A percentile compares a stretch with the other conserved stretches of the same genome.
Evolutionary conservation across 2,888 invertebrate species (phyloP).

Genomic region (Teinopalpus imperialis): DNA sequence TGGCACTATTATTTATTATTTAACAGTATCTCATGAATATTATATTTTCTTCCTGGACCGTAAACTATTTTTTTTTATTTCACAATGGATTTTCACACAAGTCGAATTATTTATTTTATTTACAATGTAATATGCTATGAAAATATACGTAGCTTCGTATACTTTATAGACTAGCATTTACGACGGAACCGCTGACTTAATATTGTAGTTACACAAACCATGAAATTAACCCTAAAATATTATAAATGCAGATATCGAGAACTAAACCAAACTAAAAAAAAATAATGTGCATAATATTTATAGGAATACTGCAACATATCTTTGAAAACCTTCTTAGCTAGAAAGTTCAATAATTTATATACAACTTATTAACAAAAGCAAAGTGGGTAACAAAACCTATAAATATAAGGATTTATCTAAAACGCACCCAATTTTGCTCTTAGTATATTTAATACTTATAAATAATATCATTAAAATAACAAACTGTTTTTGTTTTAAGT

Average conservation of each 20-base stretch:
- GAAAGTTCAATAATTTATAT: conserved; percentile 34
- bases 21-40: conserved; percentile 31
- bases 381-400: conserved; percentile 43
- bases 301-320: conserved; percentile 54
- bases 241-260: conserved; percentile 54
- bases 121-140: conserved; percentile 33
- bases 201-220: conserved; percentile 26
- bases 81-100: conserved; percentile 26
- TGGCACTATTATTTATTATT: conserved; percentile 50
- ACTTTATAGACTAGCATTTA: conserved; percentile 36
- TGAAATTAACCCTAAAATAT: conserved; percentile 30
- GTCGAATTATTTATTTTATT: conserved; percentile 27
- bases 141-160: conserved; percentile 31
- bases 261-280: conserved; percentile 36
- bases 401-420: conserved; percentile 39
- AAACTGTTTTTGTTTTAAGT: conserved; percentile 44
- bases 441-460: conserved; percentile 43
- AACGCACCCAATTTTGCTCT: conserved; percentile 50
- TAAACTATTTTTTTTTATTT: conserved; percentile 13
- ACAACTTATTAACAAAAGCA: conserved; percentile 35
- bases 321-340: conserved; percentile 39
- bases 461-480: conserved; percentile 53
- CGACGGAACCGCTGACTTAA: conserved; percentile 36
- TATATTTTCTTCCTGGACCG: conserved; percentile 27
- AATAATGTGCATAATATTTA: conserved; percentile 36